Evolutionary conservation across 2,888 invertebrate species (phyloP), one percentile per base, ranked within the genome.

Genomic region (Phaedon cochleariae): DNA sequence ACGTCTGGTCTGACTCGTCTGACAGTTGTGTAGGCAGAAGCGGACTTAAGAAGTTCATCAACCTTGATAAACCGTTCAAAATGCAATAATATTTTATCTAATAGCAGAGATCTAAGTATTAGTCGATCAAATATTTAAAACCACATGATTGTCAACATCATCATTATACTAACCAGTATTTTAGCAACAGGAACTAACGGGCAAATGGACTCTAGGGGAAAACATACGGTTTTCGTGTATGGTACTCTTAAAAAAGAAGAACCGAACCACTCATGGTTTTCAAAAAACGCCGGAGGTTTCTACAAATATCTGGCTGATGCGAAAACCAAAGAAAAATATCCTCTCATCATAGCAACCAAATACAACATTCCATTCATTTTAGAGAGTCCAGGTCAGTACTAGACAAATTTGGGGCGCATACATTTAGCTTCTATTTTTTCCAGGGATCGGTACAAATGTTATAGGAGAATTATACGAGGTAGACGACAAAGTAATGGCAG

Each of bases 291-390:
- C 4, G 89, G 90, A 76, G 96, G 95, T 0, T 76, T 81, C 15
- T 86, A 90, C 0, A 89, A 86, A 68, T 94, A 92, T 79, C 67
- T 94, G 0, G 86, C 87, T 0, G 82, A 85, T 1, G 97, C 91
- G 0, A 84, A 79, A 53, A 96, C 96, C 0, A 81, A 84, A 0
- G 82, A 86, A 0, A 90, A 89, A 73, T 97, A 91, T 81, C 97
- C 97, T 0, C 83, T 98, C 41, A 89, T 97, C 7, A 92, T 97
- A 59, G 95, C 91, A 0, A 94, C 96, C 0, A 88, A 87, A 71
- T 97, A 92, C 80, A 96, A 97, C 81, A 93, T 97, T 82, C 97
- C 97, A 0, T 97, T 95, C 80, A 78, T 97, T 45, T 80, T 97
- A 53, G 86, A 90, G 72, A 86, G 86, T 69, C 90, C 91, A 3